phyloP scores from a whole-genome alignment of 2,888 invertebrate species.

The Coenonympha glycerion region DNA sequence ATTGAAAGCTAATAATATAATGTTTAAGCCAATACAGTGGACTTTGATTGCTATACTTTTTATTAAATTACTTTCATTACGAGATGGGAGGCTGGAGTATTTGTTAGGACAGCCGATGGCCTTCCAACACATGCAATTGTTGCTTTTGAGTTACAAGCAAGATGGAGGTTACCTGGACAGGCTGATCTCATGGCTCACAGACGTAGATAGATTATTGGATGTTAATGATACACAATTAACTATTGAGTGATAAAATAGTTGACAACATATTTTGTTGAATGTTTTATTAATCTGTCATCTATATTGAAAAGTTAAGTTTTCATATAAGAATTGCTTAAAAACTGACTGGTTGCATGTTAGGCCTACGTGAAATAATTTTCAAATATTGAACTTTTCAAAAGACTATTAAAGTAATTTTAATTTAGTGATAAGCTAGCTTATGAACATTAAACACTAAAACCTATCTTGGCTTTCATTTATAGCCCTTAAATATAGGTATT shows the following conservation, averaged over 20 bases:
- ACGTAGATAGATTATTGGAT: constrained; percentile 64
- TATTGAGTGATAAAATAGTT: constrained; percentile 21
- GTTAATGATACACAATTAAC: constrained; percentile 60
- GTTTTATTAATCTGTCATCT: not conserved
- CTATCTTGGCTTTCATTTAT: too few species aligned
- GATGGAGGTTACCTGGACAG: constrained; percentile 70
- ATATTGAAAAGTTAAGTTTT: too few species aligned
- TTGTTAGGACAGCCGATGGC: constrained; percentile 50
- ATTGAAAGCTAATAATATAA: constrained; percentile 81
- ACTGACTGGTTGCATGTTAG: too few species aligned
- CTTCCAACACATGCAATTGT: constrained; percentile 60
- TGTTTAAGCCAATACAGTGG: constrained; percentile 84
- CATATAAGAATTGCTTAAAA: too few species aligned
- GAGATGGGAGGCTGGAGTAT: constrained; percentile 48
- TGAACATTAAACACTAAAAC: too few species aligned
- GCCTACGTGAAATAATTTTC: too few species aligned
- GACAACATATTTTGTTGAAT: not conserved
- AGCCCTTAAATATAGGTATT: too few species aligned
- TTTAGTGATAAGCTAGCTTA: too few species aligned
- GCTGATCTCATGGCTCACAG: constrained; percentile 67
- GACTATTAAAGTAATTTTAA: too few species aligned
- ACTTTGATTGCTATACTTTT: constrained; percentile 81
- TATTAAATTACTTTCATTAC: constrained; percentile 76
- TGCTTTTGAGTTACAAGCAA: constrained; percentile 68
- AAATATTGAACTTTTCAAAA: too few species aligned